A percentile compares a stretch with the other conserved stretches of the same genome.
phyloP scores from a whole-genome alignment of 2,888 invertebrate genomes.

The Calameuta idolon region DNA sequence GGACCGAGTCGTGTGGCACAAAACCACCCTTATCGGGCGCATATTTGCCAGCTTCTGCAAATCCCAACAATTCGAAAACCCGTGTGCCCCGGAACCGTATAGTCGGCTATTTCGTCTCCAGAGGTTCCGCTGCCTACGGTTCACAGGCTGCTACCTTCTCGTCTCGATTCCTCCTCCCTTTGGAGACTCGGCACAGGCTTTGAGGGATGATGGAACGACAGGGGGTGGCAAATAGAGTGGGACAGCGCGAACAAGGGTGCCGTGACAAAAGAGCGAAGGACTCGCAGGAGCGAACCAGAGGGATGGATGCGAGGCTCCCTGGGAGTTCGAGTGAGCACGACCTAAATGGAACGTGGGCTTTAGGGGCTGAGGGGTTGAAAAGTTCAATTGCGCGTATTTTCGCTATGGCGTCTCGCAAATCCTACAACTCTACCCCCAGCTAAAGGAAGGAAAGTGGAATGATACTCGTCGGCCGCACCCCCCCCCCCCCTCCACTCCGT shows the following conservation, averaged over 20 bases:
- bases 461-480: constrained; percentile 36
- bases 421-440: constrained; percentile 48
- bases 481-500: background rate
- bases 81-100: background rate
- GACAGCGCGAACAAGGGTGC: constrained; percentile 63
- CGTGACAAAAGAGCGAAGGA: constrained; percentile 62
- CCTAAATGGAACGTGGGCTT: constrained; percentile 34
- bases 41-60: constrained; percentile 46
- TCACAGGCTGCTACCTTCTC: background rate
- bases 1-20: constrained; percentile 27
- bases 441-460: constrained; percentile 41
- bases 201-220: constrained; percentile 54
- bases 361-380: constrained; percentile 58
- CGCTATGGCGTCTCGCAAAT: constrained; percentile 63
- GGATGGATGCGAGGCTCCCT: constrained; percentile 24
- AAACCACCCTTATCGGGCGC: constrained; percentile 43
- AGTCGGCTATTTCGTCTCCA: background rate
- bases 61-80: constrained; percentile 32
- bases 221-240: constrained; percentile 59
- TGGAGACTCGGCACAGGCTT: constrained; percentile 36
- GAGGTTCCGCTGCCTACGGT: background rate
- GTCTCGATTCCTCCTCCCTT: background rate
- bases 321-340: constrained; percentile 18
- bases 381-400: constrained; percentile 67
- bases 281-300: constrained; percentile 25